phyloP scores from a whole-genome alignment of 2,113 vertebrate species.

The Syngnathus typhle region DNA sequence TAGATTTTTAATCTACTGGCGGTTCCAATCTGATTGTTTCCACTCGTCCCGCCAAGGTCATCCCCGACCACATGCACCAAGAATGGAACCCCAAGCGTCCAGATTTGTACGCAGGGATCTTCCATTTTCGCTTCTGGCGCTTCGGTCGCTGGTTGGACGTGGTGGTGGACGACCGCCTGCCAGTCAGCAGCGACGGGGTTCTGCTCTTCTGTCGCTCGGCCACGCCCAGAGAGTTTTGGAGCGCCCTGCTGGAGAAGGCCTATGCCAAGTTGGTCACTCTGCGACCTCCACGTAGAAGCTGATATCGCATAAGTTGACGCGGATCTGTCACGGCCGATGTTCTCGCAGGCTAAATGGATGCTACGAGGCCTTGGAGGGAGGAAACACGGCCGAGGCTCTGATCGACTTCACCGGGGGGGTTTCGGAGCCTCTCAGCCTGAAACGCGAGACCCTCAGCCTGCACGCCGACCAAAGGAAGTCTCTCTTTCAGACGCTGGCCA shows the following conservation, averaged over 20 bases:
- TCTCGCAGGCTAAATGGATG: conserved; percentile 71
- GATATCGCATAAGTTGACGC: not conserved
- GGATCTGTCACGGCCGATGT: not conserved
- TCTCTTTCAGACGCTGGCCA: conserved; percentile 67
- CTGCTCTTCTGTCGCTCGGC: conserved; percentile 77
- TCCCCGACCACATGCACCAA: conserved; percentile 72
- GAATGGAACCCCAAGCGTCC: conserved; percentile 74
- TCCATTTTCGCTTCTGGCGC: conserved; percentile 79
- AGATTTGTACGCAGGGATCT: conserved; percentile 71
- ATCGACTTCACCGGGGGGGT: conserved; percentile 78
- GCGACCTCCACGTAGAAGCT: not conserved
- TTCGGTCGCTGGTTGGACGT: conserved; percentile 74
- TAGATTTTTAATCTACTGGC: too few species aligned
- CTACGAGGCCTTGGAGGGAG: conserved; percentile 78
- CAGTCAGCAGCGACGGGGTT: conserved; percentile 65
- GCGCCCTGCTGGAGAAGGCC: conserved; percentile 76
- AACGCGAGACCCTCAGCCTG: conserved; percentile 39
- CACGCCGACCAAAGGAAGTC: conserved; percentile 60
- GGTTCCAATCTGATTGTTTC: too few species aligned
- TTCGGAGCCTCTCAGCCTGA: conserved; percentile 70
- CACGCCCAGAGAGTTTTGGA: conserved; percentile 75
- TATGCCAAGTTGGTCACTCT: conserved; percentile 72
- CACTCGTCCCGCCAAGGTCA: conserved; percentile 61
- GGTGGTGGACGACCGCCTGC: conserved; percentile 76
- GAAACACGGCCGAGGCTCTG: conserved; percentile 76